Conservation (phyloP, 2,797 vertebrate genomes). For the Avahi laniger region DNA sequence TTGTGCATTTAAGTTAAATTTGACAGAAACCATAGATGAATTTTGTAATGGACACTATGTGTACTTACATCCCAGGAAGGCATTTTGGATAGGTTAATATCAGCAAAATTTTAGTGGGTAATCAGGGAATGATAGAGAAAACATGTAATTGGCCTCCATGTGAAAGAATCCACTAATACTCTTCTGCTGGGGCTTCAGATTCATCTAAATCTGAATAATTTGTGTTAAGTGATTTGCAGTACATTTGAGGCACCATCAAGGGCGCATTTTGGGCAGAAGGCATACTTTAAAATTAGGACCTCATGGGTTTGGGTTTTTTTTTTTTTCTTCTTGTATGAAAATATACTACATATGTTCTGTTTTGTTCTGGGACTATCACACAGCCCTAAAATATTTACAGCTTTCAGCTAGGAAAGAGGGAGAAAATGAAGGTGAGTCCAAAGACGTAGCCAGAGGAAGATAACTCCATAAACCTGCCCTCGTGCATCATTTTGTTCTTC, state of each 20-base stretch:
- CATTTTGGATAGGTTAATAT: slow-evolving; percentile 83
- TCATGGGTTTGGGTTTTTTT: neutral
- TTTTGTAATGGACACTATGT: slow-evolving; percentile 81
- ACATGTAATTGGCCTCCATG: slow-evolving; percentile 82
- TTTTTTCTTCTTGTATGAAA: slow-evolving; percentile 77
- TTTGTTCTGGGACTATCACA: slow-evolving; percentile 83
- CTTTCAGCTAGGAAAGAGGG: slow-evolving; percentile 61
- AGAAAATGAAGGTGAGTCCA: slow-evolving; percentile 29
- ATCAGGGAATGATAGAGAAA: slow-evolving; percentile 83
- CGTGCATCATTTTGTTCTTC: slow-evolving; percentile 63
- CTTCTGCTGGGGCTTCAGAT: slow-evolving; percentile 76
- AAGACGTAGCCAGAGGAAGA: slow-evolving; percentile 33
- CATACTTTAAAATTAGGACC: slow-evolving; percentile 80
- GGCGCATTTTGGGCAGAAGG: slow-evolving; percentile 83
- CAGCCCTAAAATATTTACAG: slow-evolving; percentile 81
- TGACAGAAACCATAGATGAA: slow-evolving; percentile 79
- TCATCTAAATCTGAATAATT: slow-evolving; percentile 82
- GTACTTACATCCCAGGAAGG: slow-evolving; percentile 81
- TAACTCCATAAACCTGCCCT: slow-evolving; percentile 14
- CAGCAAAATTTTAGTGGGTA: slow-evolving; percentile 86
- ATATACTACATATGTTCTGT: slow-evolving; percentile 83
- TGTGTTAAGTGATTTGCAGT: slow-evolving; percentile 82
- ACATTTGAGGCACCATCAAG: slow-evolving; percentile 77
- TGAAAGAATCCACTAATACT: slow-evolving; percentile 81
- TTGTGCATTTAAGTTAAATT: slow-evolving; percentile 81